Conservation (phyloP, 2,113 vertebrate genomes). For the Neolamprologus fasciatus region DNA sequence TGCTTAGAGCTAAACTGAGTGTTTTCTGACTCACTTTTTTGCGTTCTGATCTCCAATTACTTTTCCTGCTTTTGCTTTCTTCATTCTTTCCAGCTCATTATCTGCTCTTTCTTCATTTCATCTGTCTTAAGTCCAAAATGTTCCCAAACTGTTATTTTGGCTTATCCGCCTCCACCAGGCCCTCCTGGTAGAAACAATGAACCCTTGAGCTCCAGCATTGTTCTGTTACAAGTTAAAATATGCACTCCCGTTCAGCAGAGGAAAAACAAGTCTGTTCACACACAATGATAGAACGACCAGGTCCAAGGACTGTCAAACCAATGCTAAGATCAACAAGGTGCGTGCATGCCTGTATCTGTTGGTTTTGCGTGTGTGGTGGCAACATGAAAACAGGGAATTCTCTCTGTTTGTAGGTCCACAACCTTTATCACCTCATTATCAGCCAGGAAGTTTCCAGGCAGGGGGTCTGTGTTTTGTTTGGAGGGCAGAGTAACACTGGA, state of each 20-base stretch:
- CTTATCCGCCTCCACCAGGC: constrained; percentile 54
- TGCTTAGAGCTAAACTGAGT: not conserved
- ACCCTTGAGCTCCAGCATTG: constrained; percentile 1
- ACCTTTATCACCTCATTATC: constrained; percentile 45
- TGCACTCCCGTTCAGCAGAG: not conserved
- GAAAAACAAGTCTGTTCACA: not conserved
- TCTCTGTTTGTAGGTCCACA: not conserved
- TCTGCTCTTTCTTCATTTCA: not conserved
- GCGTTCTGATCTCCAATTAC: not conserved
- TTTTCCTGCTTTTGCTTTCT: not conserved
- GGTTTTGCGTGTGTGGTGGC: not conserved
- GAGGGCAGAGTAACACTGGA: not conserved
- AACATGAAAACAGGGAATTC: not conserved
- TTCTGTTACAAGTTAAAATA: constrained; percentile 13
- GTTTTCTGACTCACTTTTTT: not conserved
- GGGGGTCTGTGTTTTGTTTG: constrained; percentile 21
- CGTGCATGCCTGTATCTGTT: not conserved
- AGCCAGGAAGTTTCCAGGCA: constrained; percentile 44
- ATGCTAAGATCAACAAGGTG: not conserved
- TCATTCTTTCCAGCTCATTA: not conserved
- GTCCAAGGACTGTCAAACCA: not conserved
- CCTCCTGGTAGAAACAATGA: constrained; percentile 28
- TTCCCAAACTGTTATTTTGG: constrained; percentile 35
- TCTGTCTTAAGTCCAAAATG: not conserved
- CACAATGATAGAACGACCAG: not conserved